phyloP scores from a whole-genome alignment of 2,113 vertebrate species.

The Labrus mixtus region DNA sequence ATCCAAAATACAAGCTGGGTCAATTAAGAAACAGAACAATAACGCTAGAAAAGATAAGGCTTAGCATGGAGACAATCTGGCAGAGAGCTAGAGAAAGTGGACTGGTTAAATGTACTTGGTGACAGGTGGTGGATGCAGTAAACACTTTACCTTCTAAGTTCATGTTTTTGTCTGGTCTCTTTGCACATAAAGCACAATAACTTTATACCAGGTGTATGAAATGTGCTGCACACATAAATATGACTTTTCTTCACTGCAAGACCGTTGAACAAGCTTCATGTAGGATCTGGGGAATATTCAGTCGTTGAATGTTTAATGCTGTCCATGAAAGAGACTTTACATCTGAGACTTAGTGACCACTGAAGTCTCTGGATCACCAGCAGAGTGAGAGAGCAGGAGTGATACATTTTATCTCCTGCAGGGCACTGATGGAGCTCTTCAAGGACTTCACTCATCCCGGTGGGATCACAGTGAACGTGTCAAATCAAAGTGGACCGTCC shows the following conservation, averaged over 20 bases:
- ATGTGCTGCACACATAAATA: not conserved
- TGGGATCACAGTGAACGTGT: conserved; percentile 9
- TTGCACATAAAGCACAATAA: no score
- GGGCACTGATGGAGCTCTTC: conserved; percentile 41
- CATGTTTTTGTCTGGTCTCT: no score
- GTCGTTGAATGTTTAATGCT: conserved; percentile 51
- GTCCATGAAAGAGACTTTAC: conserved; percentile 45
- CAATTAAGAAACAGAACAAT: no score
- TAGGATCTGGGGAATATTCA: conserved; percentile 1
- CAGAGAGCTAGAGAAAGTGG: no score
- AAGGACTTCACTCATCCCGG: conserved; percentile 25
- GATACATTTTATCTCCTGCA: conserved; percentile 35
- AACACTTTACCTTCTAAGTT: no score
- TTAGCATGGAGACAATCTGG: no score
- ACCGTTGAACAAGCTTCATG: not conserved
- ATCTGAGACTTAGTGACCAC: conserved; percentile 41
- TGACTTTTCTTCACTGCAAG: not conserved
- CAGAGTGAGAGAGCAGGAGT: conserved; percentile 24
- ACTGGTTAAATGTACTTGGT: no score
- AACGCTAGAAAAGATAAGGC: no score
- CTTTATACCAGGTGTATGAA: no score
- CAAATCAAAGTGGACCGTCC: conserved; percentile 43
- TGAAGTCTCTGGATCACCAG: conserved; percentile 39
- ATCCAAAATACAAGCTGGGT: no score
- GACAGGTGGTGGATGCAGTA: no score